Conservation (phyloP, 2,113 vertebrate species). For the Xenotilapia leptura region DNA sequence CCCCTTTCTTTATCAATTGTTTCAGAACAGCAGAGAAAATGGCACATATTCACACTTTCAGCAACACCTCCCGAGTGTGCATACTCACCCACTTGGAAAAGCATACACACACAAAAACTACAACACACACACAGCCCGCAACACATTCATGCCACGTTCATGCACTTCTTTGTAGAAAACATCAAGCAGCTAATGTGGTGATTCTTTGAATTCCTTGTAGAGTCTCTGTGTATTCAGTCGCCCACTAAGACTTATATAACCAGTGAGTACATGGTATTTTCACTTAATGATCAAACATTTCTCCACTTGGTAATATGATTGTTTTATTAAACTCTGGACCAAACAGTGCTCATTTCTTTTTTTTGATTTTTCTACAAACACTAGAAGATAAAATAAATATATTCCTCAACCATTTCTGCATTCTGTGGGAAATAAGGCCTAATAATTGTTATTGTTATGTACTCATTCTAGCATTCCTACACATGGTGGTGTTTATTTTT, state of each 20-base stretch:
- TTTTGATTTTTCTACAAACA: background rate
- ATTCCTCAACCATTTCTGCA: background rate
- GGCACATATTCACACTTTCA: conserved; percentile 31
- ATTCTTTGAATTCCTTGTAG: conserved; percentile 8
- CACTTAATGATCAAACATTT: background rate
- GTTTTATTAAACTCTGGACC: background rate
- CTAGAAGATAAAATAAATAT: background rate
- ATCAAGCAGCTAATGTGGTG: background rate
- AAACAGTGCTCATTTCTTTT: background rate
- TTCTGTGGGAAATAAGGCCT: background rate
- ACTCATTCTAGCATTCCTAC: background rate
- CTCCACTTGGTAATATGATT: background rate
- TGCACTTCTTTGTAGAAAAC: background rate
- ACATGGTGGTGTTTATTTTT: background rate
- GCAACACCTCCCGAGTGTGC: conserved; percentile 1
- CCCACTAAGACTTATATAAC: conserved; percentile 30
- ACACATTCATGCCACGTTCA: background rate
- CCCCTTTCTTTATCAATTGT: background rate
- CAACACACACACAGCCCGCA: background rate
- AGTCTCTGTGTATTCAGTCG: background rate
- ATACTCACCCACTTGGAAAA: background rate
- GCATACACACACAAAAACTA: background rate
- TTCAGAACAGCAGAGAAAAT: background rate
- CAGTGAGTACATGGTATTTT: background rate
- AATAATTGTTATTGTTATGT: background rate